phyloP scores from a whole-genome alignment of 2,113 vertebrate genomes.

The Ramphastos sulfuratus region DNA sequence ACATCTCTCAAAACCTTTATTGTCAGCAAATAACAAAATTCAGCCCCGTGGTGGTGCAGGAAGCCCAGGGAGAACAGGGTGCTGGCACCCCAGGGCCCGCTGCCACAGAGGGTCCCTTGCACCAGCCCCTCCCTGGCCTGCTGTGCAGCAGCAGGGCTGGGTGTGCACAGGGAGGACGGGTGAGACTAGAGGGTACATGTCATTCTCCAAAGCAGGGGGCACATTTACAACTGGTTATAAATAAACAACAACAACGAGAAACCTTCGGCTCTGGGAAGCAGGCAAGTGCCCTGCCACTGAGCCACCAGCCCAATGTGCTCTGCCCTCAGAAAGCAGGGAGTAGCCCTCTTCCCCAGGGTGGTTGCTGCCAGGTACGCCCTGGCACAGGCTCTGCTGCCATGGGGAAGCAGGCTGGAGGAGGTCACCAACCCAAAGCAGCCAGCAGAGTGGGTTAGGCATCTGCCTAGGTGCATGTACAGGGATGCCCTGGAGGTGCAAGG shows the following conservation, averaged over 20 bases:
- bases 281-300: rapidly evolving
- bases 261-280: background rate
- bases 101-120: rapidly evolving
- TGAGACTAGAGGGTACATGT: background rate
- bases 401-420: background rate
- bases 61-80: background rate
- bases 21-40: slow-evolving; percentile 52
- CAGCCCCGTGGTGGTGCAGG: background rate
- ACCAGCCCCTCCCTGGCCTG: background rate
- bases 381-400: background rate
- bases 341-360: background rate
- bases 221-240: slow-evolving; percentile 61
- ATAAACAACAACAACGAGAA: slow-evolving; percentile 31
- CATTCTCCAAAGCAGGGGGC: slow-evolving; percentile 35
- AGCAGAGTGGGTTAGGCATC: background rate
- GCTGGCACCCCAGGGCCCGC: background rate
- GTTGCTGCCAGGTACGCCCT: rapidly evolving
- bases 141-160: background rate
- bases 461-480: background rate
- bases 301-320: background rate
- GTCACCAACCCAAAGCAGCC: background rate
- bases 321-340: background rate
- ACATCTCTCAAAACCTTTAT: slow-evolving; percentile 62
- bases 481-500: background rate
- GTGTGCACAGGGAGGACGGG: rapidly evolving